A percentile compares a stretch with the other conserved stretches of the same genome.
phyloP scores from a whole-genome alignment of 2,888 invertebrate genomes.

The Macrophya annulata region DNA sequence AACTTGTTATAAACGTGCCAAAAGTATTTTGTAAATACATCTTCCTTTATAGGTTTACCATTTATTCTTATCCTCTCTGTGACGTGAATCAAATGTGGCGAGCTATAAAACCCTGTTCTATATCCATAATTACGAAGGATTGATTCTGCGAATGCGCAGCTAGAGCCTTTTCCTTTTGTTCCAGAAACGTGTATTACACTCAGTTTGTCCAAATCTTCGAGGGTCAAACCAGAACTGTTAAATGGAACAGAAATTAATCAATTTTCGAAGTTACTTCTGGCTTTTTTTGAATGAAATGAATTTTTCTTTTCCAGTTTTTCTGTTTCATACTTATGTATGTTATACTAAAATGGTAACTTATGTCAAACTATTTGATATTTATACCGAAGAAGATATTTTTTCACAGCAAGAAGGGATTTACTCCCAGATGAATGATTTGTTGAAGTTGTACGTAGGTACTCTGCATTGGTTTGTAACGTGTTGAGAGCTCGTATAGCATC shows the following conservation, averaged over 20 bases:
- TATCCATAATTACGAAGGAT: conserved; percentile 92
- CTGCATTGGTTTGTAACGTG: conserved; percentile 87
- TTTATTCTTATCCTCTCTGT: conserved; percentile 95
- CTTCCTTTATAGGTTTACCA: conserved; percentile 88
- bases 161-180: conserved; percentile 99
- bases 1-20: conserved; percentile 89
- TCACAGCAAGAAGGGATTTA: conserved; percentile 81
- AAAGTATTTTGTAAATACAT: conserved; percentile 90
- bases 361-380: neutral
- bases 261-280: neutral
- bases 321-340: conserved; percentile 36
- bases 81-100: conserved; percentile 96
- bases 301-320: neutral
- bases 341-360: too few species aligned
- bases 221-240: conserved; percentile 83
- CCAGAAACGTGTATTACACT: conserved; percentile 97
- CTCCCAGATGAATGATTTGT: conserved; percentile 74
- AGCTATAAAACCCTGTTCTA: conserved; percentile 96
- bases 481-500: conserved; percentile 87
- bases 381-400: conserved; percentile 82
- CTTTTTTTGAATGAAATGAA: conserved; percentile 25
- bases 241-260: conserved; percentile 61
- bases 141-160: conserved; percentile 95
- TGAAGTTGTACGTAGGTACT: conserved; percentile 81
- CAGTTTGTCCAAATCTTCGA: conserved; percentile 86